Percentiles rank a stretch among this genome's conserved stretches.
phyloP scores from a whole-genome alignment of 2,888 invertebrate genomes.

The Ormyrus nitidulus region DNA sequence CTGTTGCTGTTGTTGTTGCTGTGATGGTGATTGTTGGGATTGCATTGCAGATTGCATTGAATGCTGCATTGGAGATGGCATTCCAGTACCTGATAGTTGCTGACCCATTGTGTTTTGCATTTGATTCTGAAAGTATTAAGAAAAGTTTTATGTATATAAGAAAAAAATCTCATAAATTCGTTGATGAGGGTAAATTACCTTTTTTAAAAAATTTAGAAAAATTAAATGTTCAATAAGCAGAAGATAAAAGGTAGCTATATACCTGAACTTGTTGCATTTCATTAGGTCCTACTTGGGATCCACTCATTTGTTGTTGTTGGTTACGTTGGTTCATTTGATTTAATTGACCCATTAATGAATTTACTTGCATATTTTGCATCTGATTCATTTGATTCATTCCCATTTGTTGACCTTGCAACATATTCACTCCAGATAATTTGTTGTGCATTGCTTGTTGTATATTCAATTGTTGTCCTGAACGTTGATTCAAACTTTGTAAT shows the following conservation, averaged over 20 bases:
- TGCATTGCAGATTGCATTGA: constrained; percentile 69
- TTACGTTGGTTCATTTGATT: constrained; percentile 49
- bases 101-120: constrained; percentile 68
- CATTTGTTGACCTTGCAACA: constrained; percentile 73
- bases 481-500: constrained; percentile 85
- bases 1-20: constrained; percentile 46
- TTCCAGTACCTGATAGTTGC: constrained; percentile 59
- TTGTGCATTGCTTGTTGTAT: constrained; percentile 78
- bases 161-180: no score
- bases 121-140: constrained; percentile 63
- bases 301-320: constrained; percentile 65
- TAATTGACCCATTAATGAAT: constrained; percentile 72
- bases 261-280: constrained; percentile 68
- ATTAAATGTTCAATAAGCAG: no score
- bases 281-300: constrained; percentile 64
- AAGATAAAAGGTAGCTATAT: not conserved
- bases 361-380: constrained; percentile 75
- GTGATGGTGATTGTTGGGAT: constrained; percentile 43
- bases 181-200: no score
- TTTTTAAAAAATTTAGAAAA: no score
- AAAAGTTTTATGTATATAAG: no score
- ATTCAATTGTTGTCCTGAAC: constrained; percentile 79
- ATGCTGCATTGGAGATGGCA: constrained; percentile 61
- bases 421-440: constrained; percentile 76
- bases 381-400: constrained; percentile 76